Evolutionary conservation across 2,888 invertebrate genomes (phyloP).

Genomic region (Crepidodera aurea): DNA sequence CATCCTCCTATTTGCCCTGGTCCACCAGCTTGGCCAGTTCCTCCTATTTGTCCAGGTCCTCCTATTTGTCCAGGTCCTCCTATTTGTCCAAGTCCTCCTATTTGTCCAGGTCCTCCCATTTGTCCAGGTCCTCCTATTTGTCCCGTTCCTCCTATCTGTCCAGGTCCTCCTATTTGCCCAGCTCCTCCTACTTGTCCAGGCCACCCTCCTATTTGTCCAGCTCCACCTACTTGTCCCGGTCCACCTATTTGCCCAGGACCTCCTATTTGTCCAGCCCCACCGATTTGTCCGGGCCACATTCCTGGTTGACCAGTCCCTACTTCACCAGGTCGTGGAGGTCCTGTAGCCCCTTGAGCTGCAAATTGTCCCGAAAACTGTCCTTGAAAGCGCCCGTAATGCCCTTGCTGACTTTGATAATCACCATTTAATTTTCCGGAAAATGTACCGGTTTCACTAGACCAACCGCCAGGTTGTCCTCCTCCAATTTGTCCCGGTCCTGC

Average conservation of each 20-base stretch:
- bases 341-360: slow-evolving; percentile 32
- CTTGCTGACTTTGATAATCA: slow-evolving; percentile 42
- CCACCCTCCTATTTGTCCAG: slow-evolving; percentile 15
- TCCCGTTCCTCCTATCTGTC: slow-evolving; percentile 11
- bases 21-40: slow-evolving; percentile 33
- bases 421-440: slow-evolving; percentile 49
- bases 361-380: slow-evolving; percentile 51
- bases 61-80: slow-evolving; percentile 25
- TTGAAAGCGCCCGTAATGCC: slow-evolving; percentile 47
- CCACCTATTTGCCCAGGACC: neutral
- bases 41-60: slow-evolving; percentile 30
- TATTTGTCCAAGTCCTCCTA: slow-evolving; percentile 4
- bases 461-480: slow-evolving; percentile 2
- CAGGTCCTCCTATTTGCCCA: neutral
- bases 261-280: slow-evolving; percentile 2
- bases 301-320: slow-evolving; percentile 22
- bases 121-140: slow-evolving; percentile 11
- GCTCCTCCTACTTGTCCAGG: neutral
- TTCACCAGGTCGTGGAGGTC: slow-evolving; percentile 15
- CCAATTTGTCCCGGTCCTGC: slow-evolving; percentile 20
- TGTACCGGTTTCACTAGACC: slow-evolving; percentile 29
- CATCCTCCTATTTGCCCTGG: slow-evolving; percentile 34
- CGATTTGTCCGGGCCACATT: neutral
- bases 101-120: slow-evolving; percentile 13
- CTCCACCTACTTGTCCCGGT: slow-evolving; percentile 6